Conservation (phyloP, 1,140 invertebrate genomes). For the Ladona fulva region DNA sequence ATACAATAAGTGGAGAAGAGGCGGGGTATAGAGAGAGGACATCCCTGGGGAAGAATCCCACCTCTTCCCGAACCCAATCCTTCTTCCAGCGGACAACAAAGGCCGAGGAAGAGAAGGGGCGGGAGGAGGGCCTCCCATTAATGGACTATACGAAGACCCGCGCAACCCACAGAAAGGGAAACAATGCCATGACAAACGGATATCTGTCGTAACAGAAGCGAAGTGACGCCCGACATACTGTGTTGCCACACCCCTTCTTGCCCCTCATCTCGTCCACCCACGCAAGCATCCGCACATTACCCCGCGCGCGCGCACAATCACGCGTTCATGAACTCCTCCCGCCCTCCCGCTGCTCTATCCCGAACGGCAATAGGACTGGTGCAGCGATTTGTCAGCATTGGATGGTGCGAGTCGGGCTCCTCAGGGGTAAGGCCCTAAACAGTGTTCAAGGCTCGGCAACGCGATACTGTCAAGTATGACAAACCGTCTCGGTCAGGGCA, state of each 20-base stretch:
- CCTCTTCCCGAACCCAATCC: neutral
- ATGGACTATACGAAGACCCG: neutral
- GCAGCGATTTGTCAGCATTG: neutral
- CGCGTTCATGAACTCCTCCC: neutral
- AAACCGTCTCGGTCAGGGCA: neutral
- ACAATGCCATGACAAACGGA: constrained; percentile 8
- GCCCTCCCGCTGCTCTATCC: neutral
- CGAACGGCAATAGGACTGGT: neutral
- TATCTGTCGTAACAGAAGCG: constrained; percentile 3
- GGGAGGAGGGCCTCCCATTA: neutral
- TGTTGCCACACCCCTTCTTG: neutral
- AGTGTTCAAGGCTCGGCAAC: neutral
- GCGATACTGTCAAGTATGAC: neutral
- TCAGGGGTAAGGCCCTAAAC: neutral
- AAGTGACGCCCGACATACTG: neutral
- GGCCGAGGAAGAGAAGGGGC: neutral
- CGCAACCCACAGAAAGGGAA: neutral
- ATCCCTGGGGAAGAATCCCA: neutral
- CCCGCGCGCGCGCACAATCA: neutral
- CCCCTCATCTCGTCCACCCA: neutral
- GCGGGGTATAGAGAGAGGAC: too few species aligned
- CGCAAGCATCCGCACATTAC: neutral
- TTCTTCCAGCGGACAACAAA: neutral
- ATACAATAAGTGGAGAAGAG: too few species aligned
- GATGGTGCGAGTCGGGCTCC: neutral